Base-by-base conservation (phyloP, 2,888 invertebrate species). In the Drosophila recens region DNA sequence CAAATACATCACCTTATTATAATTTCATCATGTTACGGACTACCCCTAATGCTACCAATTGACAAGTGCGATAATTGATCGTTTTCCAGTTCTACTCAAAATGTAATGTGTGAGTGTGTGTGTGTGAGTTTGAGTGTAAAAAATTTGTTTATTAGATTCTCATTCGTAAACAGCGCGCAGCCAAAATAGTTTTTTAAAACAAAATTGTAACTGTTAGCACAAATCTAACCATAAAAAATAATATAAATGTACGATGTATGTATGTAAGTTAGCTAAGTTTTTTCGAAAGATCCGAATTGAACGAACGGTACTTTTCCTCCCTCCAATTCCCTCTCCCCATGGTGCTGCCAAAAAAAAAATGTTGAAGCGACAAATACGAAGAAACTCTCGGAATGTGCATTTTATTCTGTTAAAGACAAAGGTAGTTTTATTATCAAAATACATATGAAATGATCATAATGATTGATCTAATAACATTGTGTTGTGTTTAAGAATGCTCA, bases 401-500 rank as follows among this genome's bases (percentile, higher is more conserved):
- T 80, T 80, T 69, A 64, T 65, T 79, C 13, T 76, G 67, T 80
- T 76, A 56, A 71, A 72, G 66, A 73, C 64, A 67, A 73, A 68
- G 46, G 23, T 79, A 79, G 61, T 58, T 72, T 77, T 81, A 76
- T 75, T 66, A 75, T 75, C 72, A 58, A 77, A 67, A 77, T 77
- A 77, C 78, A 80, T 77, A 77, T 77, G 66, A 77, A 66, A 71
- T 63, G 43, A 45, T 70, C 56, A 59, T 38, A 49, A 61, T 67
- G 27, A 73, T 73, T 67, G 69, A 67, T 70, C 65, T 23, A 51
- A 43, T 33, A 80, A 66, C 67, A 64, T 67, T 68, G 83, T 58
- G 87, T 73, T 76, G 89, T 80, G 72, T 72, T 63, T 64, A 80
- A 83, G 58, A 77, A 87, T 90, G 90, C 75, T 90, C 90, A 89